A percentile compares a stretch with the other conserved stretches of the same genome.
Evolutionary conservation across 1,140 invertebrate genomes (phyloP).

Genomic region (Sarcophaga peregrina): DNA sequence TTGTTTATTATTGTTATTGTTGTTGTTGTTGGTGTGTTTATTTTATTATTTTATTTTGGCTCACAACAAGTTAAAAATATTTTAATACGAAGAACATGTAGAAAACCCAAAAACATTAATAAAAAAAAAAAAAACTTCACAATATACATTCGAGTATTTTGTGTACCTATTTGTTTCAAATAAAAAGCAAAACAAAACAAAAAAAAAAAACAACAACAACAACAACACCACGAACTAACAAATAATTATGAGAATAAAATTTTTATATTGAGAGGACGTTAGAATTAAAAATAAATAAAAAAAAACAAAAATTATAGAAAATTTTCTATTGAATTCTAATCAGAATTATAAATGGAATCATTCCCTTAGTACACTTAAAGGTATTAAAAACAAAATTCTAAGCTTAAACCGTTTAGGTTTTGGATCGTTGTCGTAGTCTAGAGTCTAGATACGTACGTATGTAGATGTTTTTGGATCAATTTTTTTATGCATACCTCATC

Average conservation of each 20-base stretch:
- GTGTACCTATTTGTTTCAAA: slow-evolving; percentile 1
- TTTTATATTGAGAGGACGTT: not conserved
- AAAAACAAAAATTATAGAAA: too few relatives aligned
- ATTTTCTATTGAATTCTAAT: too few relatives aligned
- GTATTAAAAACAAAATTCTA: too few relatives aligned
- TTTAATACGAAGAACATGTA: slow-evolving; percentile 1
- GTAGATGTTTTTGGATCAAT: too few relatives aligned
- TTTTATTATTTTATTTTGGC: slow-evolving; percentile 26
- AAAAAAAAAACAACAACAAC: not conserved
- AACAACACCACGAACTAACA: not conserved
- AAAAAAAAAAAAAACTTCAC: slow-evolving; percentile 3
- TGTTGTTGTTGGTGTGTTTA: not conserved
- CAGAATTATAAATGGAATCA: too few relatives aligned
- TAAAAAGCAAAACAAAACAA: slow-evolving; percentile 14
- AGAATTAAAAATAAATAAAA: too few relatives aligned
- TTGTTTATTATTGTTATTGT: not conserved
- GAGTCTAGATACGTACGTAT: too few relatives aligned
- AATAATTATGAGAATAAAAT: not conserved
- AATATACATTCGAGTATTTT: not conserved
- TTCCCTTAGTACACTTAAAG: too few relatives aligned
- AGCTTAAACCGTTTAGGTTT: too few relatives aligned
- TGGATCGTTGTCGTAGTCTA: too few relatives aligned
- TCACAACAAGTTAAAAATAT: slow-evolving; percentile 33
- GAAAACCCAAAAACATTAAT: not conserved
- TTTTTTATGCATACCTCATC: too few relatives aligned